Base-by-base conservation (phyloP, 64 coral and sea anemone species). In the Stichodactyla mertensii region DNA sequence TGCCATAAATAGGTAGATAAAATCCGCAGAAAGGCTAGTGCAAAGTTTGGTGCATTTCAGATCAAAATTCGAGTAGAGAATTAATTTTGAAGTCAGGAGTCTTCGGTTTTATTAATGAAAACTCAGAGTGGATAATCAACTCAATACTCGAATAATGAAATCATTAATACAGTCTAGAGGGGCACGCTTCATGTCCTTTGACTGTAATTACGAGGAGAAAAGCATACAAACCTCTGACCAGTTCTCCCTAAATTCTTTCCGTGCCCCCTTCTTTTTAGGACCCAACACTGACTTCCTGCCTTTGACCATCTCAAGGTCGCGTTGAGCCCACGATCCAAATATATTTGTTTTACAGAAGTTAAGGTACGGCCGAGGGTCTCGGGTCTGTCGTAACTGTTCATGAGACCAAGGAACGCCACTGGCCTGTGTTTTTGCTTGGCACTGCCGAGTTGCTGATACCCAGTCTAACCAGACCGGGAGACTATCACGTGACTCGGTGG, bases 401-500 rank as follows among this genome's bases (percentile, higher is more conserved):
- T 87, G 61, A 20, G 51, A 87, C 87, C 87, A 93, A 19, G 92
- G 92, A 9, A 93, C 31, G 19, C 84, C 88, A 27, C 53, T 86
- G 45, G 86, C 84, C 4, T 82, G 54, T 22, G 61, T 70, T 52
- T 82, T 81, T 19, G 83, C 77, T 14, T 93, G 83, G 60, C 88
- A 86, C 6, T 51, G 23, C 10, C 86, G 84, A 64, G 83, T 87
- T 24, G 77, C 55, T 70, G 87, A 83, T 52, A 89, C 18, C 88
- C 88, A 86, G 82, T 93, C 92, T 80, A 51, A 87, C 77, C 88
- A 93, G 12, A 89, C 69, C n/a, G 92, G 92, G 61, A 93, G 57
- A 4, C 19, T 80, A 2, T 66, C 58, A 86, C 22, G 23, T 19
- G 55, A 54, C 13, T 80, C 61, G 10, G 26, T 26, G 7, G 24